Evolutionary conservation across 2,113 vertebrate species (phyloP), one percentile per base, ranked within the genome.

Genomic region (Paradoxurus hermaphroditus): DNA sequence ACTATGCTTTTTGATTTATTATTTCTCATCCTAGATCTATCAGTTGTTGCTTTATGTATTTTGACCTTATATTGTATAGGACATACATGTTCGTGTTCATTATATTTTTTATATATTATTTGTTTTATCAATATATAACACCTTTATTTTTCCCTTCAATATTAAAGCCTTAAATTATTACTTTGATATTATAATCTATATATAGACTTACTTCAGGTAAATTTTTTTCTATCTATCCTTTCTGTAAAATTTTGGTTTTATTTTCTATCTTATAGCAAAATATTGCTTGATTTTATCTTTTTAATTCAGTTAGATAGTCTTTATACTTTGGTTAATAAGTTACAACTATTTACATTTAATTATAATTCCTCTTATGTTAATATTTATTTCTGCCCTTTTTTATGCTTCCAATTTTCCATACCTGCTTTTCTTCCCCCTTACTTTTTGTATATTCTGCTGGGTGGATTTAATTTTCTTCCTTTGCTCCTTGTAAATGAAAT

Each of bases 371-470:
- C 44, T 39, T 86, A 46, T 1, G 89, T 51, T 81, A 81, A 83
- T 73, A 73, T 91, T 92, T 90, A 93, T 86, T 92, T 95, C 46
- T 94, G 63, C 18, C 46, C 83, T 59, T 86, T 25, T 51, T 89
- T 62, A 41, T 62, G 15, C 56, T 86, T 68, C 81, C 4, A 95
- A 53, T 27, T 97, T 85, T 93, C 19, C 4, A n/a, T 65, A 31
- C 13, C 34, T 82, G 49, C 15, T 65, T 79, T 75, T 14, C 44
- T 25, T 19, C 19, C 63, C 29, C 21, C 3, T 70, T 65, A 34
- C 10, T 93, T 78, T 51, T 2, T 2, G 82, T 93, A 41, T 70
- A 87, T 87, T 87, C 46, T 67, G 4, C 65, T 83, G 59, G 14
- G 7, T 51, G 59, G 39, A 62, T 31, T 27, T n/a, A 25, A 94